Evolutionary conservation across 2,113 vertebrate genomes (phyloP).

Genomic region (Ranitomeya variabilis): DNA sequence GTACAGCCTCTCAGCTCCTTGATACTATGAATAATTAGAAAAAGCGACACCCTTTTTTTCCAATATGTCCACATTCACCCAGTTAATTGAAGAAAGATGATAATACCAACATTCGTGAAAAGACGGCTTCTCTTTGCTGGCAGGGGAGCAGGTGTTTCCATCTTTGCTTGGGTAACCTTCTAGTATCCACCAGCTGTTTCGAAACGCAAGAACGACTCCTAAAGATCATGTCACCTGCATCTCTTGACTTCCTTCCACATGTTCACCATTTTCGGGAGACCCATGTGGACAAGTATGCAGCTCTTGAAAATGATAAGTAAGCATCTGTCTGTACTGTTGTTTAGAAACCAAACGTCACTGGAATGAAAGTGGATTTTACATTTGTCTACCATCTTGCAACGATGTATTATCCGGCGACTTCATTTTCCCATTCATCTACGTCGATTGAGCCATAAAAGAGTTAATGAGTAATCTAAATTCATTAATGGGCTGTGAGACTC

Average conservation of each 20-base stretch:
- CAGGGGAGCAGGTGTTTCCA: conserved; percentile 23
- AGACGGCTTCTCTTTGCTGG: not conserved
- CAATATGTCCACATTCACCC: not conserved
- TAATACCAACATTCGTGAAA: not conserved
- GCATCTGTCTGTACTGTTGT: not conserved
- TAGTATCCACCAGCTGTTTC: conserved; percentile 16
- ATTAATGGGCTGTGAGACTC: conserved; percentile 18
- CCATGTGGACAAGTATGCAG: not conserved
- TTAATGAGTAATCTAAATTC: conserved; percentile 11
- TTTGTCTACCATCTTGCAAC: not conserved
- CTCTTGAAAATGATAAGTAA: not conserved
- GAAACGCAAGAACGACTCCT: conserved; percentile 11
- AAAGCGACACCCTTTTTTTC: not conserved
- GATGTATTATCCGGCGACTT: not conserved
- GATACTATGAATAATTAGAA: not conserved
- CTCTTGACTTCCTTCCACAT: not conserved
- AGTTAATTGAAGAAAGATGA: too few species aligned
- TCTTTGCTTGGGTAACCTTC: conserved; percentile 28
- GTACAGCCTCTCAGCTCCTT: too few species aligned
- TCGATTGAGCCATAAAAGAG: conserved; percentile 7
- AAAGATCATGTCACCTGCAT: conserved; percentile 26
- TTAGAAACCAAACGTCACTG: not conserved
- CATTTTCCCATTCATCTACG: not conserved
- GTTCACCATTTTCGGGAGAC: not conserved
- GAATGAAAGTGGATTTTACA: not conserved